Conservation (phyloP, 2,797 vertebrate genomes). For the Centropyge bicolor region DNA sequence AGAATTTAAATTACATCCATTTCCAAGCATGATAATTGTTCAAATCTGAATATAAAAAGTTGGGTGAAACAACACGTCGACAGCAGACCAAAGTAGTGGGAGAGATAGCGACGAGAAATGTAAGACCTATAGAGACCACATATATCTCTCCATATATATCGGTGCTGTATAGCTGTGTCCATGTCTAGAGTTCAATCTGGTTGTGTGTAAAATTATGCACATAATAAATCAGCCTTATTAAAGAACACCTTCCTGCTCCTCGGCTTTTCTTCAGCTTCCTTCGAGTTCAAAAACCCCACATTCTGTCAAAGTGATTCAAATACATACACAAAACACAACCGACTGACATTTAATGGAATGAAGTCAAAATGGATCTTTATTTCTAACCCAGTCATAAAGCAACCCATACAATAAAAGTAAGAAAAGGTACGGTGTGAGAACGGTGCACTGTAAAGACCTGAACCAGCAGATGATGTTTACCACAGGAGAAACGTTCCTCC, state of each 20-base stretch:
- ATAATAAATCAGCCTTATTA: constrained; percentile 50
- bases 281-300: neutral
- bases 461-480: neutral
- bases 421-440: neutral
- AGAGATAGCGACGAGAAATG: neutral
- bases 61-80: neutral
- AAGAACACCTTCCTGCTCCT: constrained; percentile 20
- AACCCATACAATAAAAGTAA: neutral
- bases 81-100: too few relatives aligned
- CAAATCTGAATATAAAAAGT: neutral
- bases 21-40: neutral
- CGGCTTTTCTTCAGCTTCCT: constrained; percentile 4
- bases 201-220: constrained; percentile 35
- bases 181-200: constrained; percentile 8
- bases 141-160: neutral
- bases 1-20: neutral
- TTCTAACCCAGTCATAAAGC: neutral
- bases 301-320: neutral
- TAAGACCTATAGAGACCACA: neutral
- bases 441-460: neutral
- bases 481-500: neutral
- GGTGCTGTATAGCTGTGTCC: neutral
- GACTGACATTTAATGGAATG: too few relatives aligned
- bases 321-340: neutral
- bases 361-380: too few relatives aligned